Base-by-base conservation (phyloP, 2,797 vertebrate genomes). In the Chelidonichthys spinosus region DNA sequence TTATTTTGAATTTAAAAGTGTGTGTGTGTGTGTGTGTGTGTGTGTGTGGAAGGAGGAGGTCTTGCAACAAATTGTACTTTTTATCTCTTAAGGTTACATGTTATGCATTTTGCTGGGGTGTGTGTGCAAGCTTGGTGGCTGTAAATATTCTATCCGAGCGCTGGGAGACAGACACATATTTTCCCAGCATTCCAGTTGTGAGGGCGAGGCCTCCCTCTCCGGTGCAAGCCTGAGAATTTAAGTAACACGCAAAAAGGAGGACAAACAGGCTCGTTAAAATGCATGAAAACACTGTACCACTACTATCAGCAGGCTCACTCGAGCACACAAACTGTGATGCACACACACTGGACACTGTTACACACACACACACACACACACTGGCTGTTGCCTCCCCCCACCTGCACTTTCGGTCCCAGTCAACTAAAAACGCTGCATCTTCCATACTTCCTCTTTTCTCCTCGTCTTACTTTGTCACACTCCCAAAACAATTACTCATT, bases 171-270 rank as follows among this genome's bases (percentile, higher is more conserved):
- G 25, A 78, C 58, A 32, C 72, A 17, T 17, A 82, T 77, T 81
- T 25, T 83, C 69, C 72, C 63, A 40, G 63, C 43, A 76, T 80
- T 83, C 52, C 72, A 37, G 56, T 54, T 72, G 64, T 35, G 71
- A 85, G 64, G 50, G 55, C 0, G 25, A 58, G 64, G 49, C 37
- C 55, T 43, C 61, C 15, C 52, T 15, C 63, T 25, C 42, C 15
- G 72, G 64, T 60, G 73, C 71, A 58, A 47, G 46, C 35, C 4
- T 44, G 65, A 69, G 33, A 72, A 59, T 37, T 64, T 33, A 35
- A 58, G 37, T 39, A 65, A 53, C n/a, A 46, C 8, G 25, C 32
- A 39, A 54, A 70, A 52, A 72, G 15, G 52, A 65, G 74, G 53
- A 55, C 47, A 74, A 59, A 46, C 33, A 46, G 18, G 52, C 47